Evolutionary conservation across 2,888 invertebrate genomes (phyloP).

Genomic region (Plebejus argus): DNA sequence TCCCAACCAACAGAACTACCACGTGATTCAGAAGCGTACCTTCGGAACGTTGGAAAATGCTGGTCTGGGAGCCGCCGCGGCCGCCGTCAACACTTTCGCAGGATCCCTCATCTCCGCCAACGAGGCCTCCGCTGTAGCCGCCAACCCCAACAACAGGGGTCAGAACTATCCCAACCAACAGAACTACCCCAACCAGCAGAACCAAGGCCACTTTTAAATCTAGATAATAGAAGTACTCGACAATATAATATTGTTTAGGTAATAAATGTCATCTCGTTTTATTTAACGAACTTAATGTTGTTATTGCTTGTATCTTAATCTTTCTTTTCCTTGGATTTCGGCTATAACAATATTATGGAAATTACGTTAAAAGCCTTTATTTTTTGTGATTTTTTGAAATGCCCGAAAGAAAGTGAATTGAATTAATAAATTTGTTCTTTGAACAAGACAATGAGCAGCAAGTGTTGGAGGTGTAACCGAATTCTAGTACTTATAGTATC

Average conservation of each 20-base stretch:
- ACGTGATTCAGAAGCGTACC: not conserved
- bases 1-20: no score
- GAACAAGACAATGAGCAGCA: no score
- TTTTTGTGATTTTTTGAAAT: no score
- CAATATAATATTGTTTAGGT: not conserved
- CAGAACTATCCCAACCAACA: not conserved
- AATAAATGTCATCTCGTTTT: not conserved
- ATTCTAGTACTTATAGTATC: no score
- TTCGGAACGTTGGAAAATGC: slow-evolving; percentile 10
- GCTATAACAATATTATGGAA: no score
- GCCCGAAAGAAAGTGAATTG: no score
- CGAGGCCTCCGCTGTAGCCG: not conserved
- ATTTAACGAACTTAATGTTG: not conserved
- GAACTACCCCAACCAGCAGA: no score
- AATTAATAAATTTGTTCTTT: no score
- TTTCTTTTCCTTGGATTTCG: no score
- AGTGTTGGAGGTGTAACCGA: no score
- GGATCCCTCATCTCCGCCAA: slow-evolving; percentile 1
- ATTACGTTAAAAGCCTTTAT: no score
- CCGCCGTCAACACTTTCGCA: not conserved
- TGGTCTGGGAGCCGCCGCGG: not conserved
- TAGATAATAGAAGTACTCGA: not conserved
- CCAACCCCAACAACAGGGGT: slow-evolving; percentile 18
- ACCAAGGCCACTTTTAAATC: not conserved
- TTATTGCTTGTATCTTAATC: not conserved